phyloP scores from a whole-genome alignment of 1,140 invertebrate genomes.

The Leptoteleia sp. region DNA sequence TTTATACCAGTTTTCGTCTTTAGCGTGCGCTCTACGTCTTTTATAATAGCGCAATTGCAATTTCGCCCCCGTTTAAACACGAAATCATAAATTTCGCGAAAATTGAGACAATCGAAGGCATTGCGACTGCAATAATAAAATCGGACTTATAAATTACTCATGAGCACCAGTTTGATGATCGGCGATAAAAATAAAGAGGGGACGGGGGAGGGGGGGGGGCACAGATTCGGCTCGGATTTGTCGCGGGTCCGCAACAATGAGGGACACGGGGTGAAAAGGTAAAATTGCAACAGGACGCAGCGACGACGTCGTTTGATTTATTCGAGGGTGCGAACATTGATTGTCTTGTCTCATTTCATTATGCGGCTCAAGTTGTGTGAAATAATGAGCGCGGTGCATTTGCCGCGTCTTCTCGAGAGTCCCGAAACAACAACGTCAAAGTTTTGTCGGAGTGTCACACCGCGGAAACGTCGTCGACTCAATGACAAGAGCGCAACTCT shows the following conservation, averaged over 20 bases:
- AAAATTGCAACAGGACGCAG: too few species aligned
- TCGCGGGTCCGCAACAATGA: too few species aligned
- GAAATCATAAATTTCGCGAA: constrained; percentile 32
- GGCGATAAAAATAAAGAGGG: constrained; percentile 4
- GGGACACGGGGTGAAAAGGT: too few species aligned
- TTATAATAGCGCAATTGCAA: constrained; percentile 14
- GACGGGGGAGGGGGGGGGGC: too few species aligned
- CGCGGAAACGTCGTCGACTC: constrained; percentile 32
- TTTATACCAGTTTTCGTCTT: constrained; percentile 28
- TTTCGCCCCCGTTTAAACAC: constrained; percentile 3
- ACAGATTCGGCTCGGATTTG: too few species aligned
- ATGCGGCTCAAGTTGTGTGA: neutral
- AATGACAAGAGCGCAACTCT: constrained; percentile 24
- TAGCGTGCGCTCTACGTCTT: constrained; percentile 7
- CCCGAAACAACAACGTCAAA: constrained; percentile 47
- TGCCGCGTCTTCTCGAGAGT: constrained; percentile 9
- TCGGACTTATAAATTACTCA: constrained; percentile 6
- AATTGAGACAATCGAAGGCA: constrained; percentile 23
- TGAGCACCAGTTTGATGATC: constrained; percentile 4
- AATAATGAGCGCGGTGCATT: constrained; percentile 24
- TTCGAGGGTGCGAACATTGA: constrained; percentile 5
- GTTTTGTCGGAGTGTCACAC: constrained; percentile 31
- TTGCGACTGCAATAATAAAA: neutral
- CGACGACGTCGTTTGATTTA: too few species aligned
- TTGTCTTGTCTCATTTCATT: constrained; percentile 40